Evolutionary conservation across 2,888 invertebrate species (phyloP), one percentile per base, ranked within the genome.

Genomic region (Thymelicus acteon): DNA sequence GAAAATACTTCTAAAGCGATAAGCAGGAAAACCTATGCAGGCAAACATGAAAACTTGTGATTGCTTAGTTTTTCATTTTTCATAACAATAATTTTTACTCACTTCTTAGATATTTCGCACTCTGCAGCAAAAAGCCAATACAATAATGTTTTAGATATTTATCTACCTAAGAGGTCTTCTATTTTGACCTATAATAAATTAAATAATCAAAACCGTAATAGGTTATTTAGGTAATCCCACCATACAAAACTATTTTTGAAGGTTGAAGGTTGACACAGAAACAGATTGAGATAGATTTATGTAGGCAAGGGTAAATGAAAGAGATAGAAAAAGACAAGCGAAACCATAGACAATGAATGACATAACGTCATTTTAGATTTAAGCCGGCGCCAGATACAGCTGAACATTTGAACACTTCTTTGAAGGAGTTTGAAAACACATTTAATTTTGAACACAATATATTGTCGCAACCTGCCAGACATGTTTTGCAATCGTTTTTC

Each of bases 161-260:
- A 39, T 6, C n/a, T 39, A 49, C 49, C 37, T 37, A 52, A 39
- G 12, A 39, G 10, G 10, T 63, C 37, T 49, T 63, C 44, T 63
- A 52, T 39, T 13, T 13, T 6, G 0, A 48, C 1, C 15, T 15
- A n/a, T n/a, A n/a, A n/a, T n/a, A 63, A 37, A 63, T 64, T 69
- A 73, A 76, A 78, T 75, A 76, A 76, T 69, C 75, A 80, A 82
- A 82, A 84, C 78, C 82, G 81, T 80, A 80, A 77, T 74, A 87
- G 88, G 88, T 88, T 88, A 88, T 79, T 76, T 77, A 78, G 72
- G 76, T 80, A 80, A 82, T 77, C 79, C 64, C 10, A 54, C 7
- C 8, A 64, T 0, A 1, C 19, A 19, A 19, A 19, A n/a, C n/a
- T n/a, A n/a, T n/a, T n/a, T n/a, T 47, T 72, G 72, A 69, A 70